Base-by-base conservation (phyloP, 2,113 vertebrate genomes). In the Strix uralensis region DNA sequence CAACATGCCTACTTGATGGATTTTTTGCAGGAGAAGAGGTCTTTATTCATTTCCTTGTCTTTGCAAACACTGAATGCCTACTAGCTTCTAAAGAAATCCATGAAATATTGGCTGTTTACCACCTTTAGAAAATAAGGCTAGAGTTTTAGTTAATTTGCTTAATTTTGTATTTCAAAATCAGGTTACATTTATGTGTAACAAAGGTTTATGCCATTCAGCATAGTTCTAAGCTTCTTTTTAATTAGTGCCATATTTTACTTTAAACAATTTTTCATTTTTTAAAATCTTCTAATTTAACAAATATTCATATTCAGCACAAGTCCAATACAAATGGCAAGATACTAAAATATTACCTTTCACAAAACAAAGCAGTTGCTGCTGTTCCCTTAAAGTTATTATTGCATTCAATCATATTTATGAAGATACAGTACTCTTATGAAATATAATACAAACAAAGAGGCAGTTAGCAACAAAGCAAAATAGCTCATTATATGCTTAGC, bases 381-480 rank as follows among this genome's bases (percentile, higher is more conserved):
- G 54, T 94, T 95, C 27, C 44, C 70, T 95, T 91, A 77, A 95
- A 91, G 88, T 97, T 97, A 98, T 98, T 98, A 89, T 96, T 95
- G 91, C 47, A 95, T 79, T 98, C 88, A 97, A 98, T 98, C 97
- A 97, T 94, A 88, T 98, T 97, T 97, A 98, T 97, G 82, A 93
- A 83, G 81, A 72, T 94, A 69, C 40, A 3, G 55, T 86, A 94
- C 92, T 93, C 27, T 96, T 97, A 96, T 89, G 59, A 97, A 96
- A 81, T 79, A 61, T 65, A 97, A 94, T 91, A 62, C 72, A 97
- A 97, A 97, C 91, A 93, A 95, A 95, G 44, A 96, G 46, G 91
- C 91, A 96, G 96, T 97, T 98, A 98, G 93, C 77, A 97, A 93
- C 86, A 90, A 96, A 97, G 86, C 58, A 96, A 90, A 95, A 96